Conservation (phyloP, 92 coral and sea anemone species). For the Umimayanthus chanpuru region DNA sequence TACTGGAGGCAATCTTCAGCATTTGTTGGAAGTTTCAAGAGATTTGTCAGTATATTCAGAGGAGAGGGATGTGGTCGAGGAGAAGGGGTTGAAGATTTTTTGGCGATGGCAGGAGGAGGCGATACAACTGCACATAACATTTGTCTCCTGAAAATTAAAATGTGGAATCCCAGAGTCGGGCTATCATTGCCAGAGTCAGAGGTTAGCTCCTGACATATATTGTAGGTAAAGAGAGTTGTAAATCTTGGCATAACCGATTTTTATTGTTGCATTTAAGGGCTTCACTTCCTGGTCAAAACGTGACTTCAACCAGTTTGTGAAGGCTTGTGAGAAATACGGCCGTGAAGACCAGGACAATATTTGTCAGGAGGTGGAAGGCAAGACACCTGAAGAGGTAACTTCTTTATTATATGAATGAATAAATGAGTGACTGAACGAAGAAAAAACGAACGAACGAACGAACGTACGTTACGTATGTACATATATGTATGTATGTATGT, state of each 20-base stretch:
- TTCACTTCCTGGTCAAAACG: slow-evolving; percentile 98
- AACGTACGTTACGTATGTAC: too few species aligned
- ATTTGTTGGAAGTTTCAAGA: background rate
- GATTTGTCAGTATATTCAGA: too few species aligned
- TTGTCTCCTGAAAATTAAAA: background rate
- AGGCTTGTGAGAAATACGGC: slow-evolving; percentile 96
- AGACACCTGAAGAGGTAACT: slow-evolving; percentile 89
- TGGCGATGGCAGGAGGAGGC: too few species aligned
- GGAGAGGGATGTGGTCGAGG: background rate
- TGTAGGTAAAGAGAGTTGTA: too few species aligned
- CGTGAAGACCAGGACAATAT: slow-evolving; percentile 95
- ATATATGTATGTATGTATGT: too few species aligned
- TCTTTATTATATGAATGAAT: too few species aligned
- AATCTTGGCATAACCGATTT: background rate
- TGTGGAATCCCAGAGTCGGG: background rate
- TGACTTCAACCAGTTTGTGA: slow-evolving; percentile 96
- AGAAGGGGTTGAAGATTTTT: background rate
- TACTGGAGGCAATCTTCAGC: background rate
- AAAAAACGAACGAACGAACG: too few species aligned
- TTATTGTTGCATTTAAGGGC: slow-evolving; percentile 60
- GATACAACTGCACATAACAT: too few species aligned
- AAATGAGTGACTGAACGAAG: too few species aligned
- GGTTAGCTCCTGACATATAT: too few species aligned
- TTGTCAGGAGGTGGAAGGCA: slow-evolving; percentile 97
- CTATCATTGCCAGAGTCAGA: background rate